phyloP scores from a whole-genome alignment of 2,797 vertebrate genomes.

The Simalia tracyae region DNA sequence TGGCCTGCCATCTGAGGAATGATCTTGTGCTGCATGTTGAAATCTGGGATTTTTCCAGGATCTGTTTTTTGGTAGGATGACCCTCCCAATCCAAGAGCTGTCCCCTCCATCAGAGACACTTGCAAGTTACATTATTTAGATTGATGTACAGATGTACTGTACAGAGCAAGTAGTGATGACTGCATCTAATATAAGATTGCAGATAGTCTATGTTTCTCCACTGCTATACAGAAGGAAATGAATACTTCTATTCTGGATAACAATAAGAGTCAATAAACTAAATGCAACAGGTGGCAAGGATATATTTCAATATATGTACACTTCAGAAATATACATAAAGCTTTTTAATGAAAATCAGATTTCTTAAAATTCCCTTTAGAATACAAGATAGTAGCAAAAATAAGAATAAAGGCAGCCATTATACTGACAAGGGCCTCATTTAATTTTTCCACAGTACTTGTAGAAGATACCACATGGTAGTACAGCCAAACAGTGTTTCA shows the following conservation, averaged over 20 bases:
- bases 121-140: background rate
- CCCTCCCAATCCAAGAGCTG: background rate
- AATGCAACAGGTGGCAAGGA: background rate
- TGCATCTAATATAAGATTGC: background rate
- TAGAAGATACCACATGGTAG: background rate
- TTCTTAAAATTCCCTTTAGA: background rate
- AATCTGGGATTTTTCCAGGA: background rate
- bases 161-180: background rate
- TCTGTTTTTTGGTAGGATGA: background rate
- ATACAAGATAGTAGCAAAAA: background rate
- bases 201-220: background rate
- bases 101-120: background rate
- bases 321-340: background rate
- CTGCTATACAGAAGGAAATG: background rate
- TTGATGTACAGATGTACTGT: background rate
- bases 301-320: background rate
- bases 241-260: background rate
- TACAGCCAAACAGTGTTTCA: background rate
- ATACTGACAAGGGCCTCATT: background rate
- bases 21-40: background rate
- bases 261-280: background rate
- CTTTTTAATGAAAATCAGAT: constrained; percentile 9
- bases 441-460: background rate
- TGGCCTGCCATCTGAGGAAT: background rate
- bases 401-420: background rate